Conservation (phyloP, 2,113 vertebrate species). For the Irena cyanogastra region DNA sequence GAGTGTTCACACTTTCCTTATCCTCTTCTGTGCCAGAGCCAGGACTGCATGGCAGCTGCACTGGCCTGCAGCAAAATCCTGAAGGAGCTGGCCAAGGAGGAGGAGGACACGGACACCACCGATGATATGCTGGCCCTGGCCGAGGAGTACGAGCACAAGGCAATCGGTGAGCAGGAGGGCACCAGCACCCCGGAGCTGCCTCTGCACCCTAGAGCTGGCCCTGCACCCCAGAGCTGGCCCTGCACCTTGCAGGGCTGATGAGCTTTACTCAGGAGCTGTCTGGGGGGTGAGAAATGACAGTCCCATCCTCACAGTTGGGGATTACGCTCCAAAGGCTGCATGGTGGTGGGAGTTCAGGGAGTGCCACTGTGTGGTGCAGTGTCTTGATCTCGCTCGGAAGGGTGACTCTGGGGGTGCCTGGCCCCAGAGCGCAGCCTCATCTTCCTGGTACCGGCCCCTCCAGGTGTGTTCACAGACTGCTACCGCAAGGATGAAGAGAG, state of each 20-base stretch:
- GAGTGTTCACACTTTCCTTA: background rate
- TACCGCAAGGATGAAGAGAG: constrained; percentile 80
- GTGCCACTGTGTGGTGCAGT: rapidly evolving
- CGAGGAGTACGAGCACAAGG: constrained; percentile 80
- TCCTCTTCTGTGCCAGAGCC: constrained; percentile 58
- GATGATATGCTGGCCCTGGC: constrained; percentile 82
- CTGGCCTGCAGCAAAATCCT: constrained; percentile 92
- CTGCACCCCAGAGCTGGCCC: background rate
- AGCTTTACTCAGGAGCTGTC: background rate
- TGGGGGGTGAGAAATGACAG: background rate
- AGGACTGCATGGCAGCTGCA: constrained; percentile 82
- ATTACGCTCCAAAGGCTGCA: rapidly evolving
- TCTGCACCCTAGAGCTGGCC: background rate
- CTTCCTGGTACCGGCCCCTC: no score
- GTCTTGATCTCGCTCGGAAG: background rate
- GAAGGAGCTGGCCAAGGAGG: constrained; percentile 85
- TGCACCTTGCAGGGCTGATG: rapidly evolving
- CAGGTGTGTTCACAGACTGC: constrained; percentile 87
- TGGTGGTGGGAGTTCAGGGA: background rate
- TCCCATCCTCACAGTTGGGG: rapidly evolving
- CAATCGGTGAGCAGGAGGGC: constrained; percentile 74
- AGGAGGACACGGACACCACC: constrained; percentile 76
- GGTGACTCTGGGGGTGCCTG: background rate
- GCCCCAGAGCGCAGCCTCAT: rapidly evolving
- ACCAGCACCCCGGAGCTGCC: background rate